phyloP scores from a whole-genome alignment of 92 coral and sea anemone species.

The Palythoa heliodiscus region DNA sequence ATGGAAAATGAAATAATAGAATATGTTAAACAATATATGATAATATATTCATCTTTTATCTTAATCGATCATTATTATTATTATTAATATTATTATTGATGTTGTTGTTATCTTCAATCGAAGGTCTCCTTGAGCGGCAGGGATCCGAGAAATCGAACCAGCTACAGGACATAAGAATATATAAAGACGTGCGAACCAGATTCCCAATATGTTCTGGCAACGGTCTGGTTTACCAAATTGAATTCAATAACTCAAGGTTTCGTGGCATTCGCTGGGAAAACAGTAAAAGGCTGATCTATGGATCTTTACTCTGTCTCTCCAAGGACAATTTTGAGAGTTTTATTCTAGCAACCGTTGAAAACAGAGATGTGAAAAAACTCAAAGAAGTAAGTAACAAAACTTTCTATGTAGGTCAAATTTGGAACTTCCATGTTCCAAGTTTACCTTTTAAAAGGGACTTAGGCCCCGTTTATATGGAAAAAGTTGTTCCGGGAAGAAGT shows the following conservation, averaged over 20 bases:
- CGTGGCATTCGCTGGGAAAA: slow-evolving; percentile 83
- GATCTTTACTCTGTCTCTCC: slow-evolving; percentile 90
- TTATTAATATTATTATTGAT: too few species aligned
- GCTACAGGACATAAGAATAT: slow-evolving; percentile 82
- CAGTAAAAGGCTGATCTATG: slow-evolving; percentile 91
- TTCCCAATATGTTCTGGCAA: slow-evolving; percentile 70
- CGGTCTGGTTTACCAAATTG: slow-evolving; percentile 65
- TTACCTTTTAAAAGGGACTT: too few species aligned
- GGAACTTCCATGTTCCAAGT: too few species aligned
- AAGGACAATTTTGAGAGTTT: slow-evolving; percentile 89
- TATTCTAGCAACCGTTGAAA: slow-evolving; percentile 87
- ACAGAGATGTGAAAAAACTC: slow-evolving; percentile 74
- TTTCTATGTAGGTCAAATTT: not conserved
- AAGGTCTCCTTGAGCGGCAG: slow-evolving; percentile 55
- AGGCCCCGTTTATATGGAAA: too few species aligned
- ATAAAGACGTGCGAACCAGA: slow-evolving; percentile 69
- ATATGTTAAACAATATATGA: too few species aligned
- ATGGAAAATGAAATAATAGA: too few species aligned
- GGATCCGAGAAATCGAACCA: slow-evolving; percentile 50
- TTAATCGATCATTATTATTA: too few species aligned
- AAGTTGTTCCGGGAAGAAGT: too few species aligned
- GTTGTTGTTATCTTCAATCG: not conserved
- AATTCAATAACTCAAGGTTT: slow-evolving; percentile 72
- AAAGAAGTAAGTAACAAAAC: slow-evolving; percentile 55
- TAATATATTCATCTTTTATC: too few species aligned